Base-by-base conservation (phyloP, 2,888 invertebrate species). In the Pharmacophagus antenor region DNA sequence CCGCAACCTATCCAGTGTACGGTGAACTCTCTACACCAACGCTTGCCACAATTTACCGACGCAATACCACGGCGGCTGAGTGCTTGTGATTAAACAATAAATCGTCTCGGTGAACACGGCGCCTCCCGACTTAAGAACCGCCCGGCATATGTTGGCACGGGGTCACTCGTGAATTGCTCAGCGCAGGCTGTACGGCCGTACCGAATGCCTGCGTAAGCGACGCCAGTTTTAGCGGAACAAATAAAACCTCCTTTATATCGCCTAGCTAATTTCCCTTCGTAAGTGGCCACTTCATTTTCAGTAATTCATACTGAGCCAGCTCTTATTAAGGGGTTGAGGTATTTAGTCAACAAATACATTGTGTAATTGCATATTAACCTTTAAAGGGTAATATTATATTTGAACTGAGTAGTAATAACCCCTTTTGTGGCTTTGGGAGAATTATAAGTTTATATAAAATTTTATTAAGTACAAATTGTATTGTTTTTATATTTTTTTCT, bases 21-120 rank as follows among this genome's bases (percentile, higher is more conserved):
- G 55, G 66, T 65, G 54, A 62, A 70, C 67, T 62, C 63, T 65
- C 69, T n/a, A n/a, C n/a, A 71, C 70, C 63, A 71, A 67, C 64
- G 71, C 71, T 72, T 70, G 73, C 79, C 75, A 82, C 83, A 85
- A 85, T 85, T 85, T 85, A 84, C 84, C 74, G 85, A 74, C 80
- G 82, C 81, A 84, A 84, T 84, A 84, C 80, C 71, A 76, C 78
- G 77, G 79, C 73, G 80, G 81, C 78, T 80, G 82, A 84, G 81
- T 80, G 81, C 79, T 82, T 80, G 84, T 85, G 85, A 85, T 86
- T 85, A 85, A 86, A 84, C 85, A 79, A 86, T 86, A 86, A 86
- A 86, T 86, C 83, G 76, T 82, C 69, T 68, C 67, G 63, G 61
- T 65, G 50, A 49, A 60, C 60, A 64, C 63, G 65, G 64, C 27